phyloP scores from a whole-genome alignment of 2,797 vertebrate species.

The Myotis planiceps region DNA sequence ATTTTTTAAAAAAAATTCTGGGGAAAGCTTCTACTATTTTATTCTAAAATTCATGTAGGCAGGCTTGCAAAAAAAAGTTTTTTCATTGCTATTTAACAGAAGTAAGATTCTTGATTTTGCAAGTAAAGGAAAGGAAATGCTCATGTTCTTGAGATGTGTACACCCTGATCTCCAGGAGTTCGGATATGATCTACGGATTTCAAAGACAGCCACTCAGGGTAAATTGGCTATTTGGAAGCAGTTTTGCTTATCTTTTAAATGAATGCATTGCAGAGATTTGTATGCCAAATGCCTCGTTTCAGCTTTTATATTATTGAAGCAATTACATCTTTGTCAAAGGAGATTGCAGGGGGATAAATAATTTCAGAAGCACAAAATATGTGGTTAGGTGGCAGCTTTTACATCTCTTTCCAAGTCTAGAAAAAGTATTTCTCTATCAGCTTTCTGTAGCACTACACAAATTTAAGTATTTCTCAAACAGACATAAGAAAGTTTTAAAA shows the following conservation, averaged over 20 bases:
- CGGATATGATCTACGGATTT: background rate
- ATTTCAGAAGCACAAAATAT: slow-evolving; percentile 77
- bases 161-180: slow-evolving; percentile 21
- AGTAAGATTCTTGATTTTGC: slow-evolving; percentile 3
- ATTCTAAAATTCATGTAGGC: background rate
- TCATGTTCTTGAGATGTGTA: background rate
- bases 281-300: slow-evolving; percentile 73
- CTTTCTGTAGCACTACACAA: slow-evolving; percentile 30
- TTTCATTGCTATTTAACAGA: background rate
- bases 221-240: slow-evolving; percentile 62
- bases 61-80: background rate
- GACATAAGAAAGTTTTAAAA: background rate
- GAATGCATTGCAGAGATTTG: slow-evolving; percentile 70
- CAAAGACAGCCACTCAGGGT: slow-evolving; percentile 34
- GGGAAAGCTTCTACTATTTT: background rate
- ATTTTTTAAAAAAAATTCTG: background rate
- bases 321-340: slow-evolving; percentile 83
- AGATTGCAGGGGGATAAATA: slow-evolving; percentile 79
- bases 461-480: slow-evolving; percentile 62
- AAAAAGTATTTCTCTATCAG: slow-evolving; percentile 68
- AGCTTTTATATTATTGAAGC: slow-evolving; percentile 80
- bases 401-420: slow-evolving; percentile 56
- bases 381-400: slow-evolving; percentile 60
- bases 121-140: slow-evolving; percentile 39
- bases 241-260: slow-evolving; percentile 69